These are phyloP conservation scores for Mantis religiosa DNA, from an alignment of 2,888 invertebrate genomes.

Conservation along the genomic window DNA sequence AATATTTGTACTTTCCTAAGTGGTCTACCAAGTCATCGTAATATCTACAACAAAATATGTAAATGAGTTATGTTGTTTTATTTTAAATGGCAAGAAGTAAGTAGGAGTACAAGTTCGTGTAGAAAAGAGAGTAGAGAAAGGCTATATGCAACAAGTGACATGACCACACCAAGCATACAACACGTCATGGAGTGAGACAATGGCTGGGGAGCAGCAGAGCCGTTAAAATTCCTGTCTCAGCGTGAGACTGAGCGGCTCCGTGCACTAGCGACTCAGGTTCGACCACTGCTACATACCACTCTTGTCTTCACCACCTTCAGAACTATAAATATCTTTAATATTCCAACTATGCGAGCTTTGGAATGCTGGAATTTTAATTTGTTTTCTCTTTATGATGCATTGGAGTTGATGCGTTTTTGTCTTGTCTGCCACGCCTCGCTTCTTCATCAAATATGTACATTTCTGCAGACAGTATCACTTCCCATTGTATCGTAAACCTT, in stretches of 20 bases:
- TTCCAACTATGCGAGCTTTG: neutral
- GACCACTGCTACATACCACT: neutral
- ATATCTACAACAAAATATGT: too few species aligned
- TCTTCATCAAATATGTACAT: too few species aligned
- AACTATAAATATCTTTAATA: conserved; percentile 6
- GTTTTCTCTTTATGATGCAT: neutral
- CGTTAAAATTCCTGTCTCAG: conserved; percentile 12
- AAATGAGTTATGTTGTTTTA: too few species aligned
- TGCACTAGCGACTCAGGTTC: neutral
- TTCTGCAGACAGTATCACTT: too few species aligned
- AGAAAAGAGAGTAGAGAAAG: too few species aligned
- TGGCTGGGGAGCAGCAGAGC: neutral
- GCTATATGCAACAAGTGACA: too few species aligned
- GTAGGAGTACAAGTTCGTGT: too few species aligned
- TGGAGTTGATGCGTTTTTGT: neutral
- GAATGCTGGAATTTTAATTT: neutral
- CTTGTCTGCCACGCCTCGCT: neutral
- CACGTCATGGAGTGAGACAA: neutral
- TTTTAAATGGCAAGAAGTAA: too few species aligned
- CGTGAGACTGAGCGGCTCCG: neutral
- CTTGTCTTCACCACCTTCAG: neutral
- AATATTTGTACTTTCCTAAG: too few species aligned
- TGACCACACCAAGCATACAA: neutral
- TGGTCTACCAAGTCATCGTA: too few species aligned
- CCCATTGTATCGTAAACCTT: too few species aligned